phyloP scores from a whole-genome alignment of 2,113 vertebrate genomes.

The Perccottus glenii region DNA sequence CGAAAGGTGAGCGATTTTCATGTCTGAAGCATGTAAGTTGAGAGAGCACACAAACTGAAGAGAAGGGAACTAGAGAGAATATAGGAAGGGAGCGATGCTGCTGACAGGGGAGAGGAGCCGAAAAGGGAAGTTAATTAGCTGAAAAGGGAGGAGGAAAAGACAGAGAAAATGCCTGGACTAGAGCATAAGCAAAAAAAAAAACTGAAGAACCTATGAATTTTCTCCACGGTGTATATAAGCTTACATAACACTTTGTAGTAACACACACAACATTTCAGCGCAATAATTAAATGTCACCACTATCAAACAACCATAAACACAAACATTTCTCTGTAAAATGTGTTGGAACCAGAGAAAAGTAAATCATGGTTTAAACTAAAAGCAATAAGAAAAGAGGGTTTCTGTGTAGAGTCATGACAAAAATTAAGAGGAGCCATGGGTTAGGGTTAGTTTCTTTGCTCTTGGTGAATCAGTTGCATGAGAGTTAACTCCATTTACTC shows the following conservation, averaged over 20 bases:
- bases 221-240: conserved; percentile 12
- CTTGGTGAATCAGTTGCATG: conserved; percentile 93
- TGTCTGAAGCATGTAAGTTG: conserved; percentile 18
- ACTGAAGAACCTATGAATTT: conserved; percentile 43
- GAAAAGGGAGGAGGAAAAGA: conserved; percentile 43
- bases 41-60: conserved; percentile 29
- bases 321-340: conserved; percentile 13
- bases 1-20: too few species aligned
- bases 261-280: not conserved
- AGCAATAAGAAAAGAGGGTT: conserved; percentile 5
- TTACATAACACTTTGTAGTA: conserved; percentile 14
- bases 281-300: conserved; percentile 39
- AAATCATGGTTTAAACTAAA: conserved; percentile 3
- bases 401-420: conserved; percentile 19
- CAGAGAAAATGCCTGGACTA: conserved; percentile 45
- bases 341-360: not conserved
- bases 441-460: conserved; percentile 90
- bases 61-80: conserved; percentile 54
- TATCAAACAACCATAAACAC: conserved; percentile 15
- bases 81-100: conserved; percentile 54
- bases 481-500: conserved; percentile 92
- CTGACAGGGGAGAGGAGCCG: conserved; percentile 65
- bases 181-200: conserved; percentile 54
- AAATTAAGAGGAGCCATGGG: conserved; percentile 17
- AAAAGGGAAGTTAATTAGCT: conserved; percentile 76